Evolutionary conservation across 1,140 invertebrate species (phyloP).

Genomic region (Philopotamus ludificatus): DNA sequence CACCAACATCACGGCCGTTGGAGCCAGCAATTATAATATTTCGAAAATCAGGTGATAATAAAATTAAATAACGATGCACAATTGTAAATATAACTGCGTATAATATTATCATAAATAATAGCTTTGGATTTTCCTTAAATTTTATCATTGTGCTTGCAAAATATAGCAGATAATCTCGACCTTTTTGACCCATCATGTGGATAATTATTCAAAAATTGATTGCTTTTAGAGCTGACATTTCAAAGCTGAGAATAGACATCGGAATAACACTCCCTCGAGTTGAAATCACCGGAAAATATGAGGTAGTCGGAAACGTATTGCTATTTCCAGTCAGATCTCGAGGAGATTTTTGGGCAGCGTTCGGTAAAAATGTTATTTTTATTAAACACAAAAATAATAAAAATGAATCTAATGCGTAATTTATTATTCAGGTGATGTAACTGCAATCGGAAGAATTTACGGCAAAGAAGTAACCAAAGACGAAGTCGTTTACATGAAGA

Average conservation of each 20-base stretch:
- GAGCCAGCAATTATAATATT: slow-evolving; percentile 71
- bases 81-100: neutral
- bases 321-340: slow-evolving; percentile 73
- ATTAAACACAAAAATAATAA: slow-evolving; percentile 1
- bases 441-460: slow-evolving; percentile 67
- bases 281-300: slow-evolving; percentile 70
- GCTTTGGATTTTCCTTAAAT: too few species aligned
- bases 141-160: neutral
- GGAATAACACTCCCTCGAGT: slow-evolving; percentile 68
- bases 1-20: slow-evolving; percentile 68
- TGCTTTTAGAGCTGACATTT: slow-evolving; percentile 61
- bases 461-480: slow-evolving; percentile 63
- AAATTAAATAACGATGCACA: neutral
- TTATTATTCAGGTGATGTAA: slow-evolving; percentile 63
- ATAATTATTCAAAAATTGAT: neutral
- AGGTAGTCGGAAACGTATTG: slow-evolving; percentile 71
- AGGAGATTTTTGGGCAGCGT: slow-evolving; percentile 75
- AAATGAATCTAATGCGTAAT: slow-evolving; percentile 7
- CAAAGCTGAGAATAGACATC: slow-evolving; percentile 66
- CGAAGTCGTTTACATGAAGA: slow-evolving; percentile 64
- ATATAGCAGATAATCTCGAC: too few species aligned
- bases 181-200: neutral
- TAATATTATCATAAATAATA: neutral
- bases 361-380: slow-evolving; percentile 58
- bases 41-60: slow-evolving; percentile 53